These are phyloP conservation scores for Porites rus DNA, from an alignment of 92 coral and sea anemone species.

Conservation along the genomic window DNA sequence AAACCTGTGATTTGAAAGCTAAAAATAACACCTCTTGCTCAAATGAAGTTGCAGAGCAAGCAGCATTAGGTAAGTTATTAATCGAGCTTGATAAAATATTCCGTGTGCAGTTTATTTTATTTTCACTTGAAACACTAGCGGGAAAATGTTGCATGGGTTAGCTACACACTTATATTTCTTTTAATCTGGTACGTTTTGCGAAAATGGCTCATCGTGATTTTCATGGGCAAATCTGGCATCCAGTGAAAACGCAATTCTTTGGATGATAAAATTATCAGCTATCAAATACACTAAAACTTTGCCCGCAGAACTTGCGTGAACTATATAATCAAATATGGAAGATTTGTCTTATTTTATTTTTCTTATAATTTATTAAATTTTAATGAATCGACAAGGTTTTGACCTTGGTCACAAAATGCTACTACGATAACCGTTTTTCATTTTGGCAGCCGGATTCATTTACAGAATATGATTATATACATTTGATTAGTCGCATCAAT, in stretches of 20 bases:
- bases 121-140: no score
- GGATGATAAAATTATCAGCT: no score
- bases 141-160: no score
- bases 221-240: neutral
- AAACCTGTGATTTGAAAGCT: neutral
- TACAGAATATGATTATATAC: no score
- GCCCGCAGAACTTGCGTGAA: no score
- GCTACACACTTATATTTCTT: no score
- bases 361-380: neutral
- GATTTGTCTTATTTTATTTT: neutral
- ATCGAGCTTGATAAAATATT: neutral
- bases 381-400: neutral
- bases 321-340: neutral
- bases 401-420: no score
- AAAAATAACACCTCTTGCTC: neutral
- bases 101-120: neutral
- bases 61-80: conserved; percentile 11
- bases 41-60: neutral
- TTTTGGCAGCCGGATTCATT: no score
- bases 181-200: neutral
- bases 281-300: no score
- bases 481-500: no score
- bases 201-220: neutral
- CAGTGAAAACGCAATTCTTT: neutral
- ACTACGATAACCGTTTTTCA: no score